These are phyloP conservation scores for Beris morrisii DNA, from an alignment of 2,888 invertebrate species.

Conservation along the genomic window DNA sequence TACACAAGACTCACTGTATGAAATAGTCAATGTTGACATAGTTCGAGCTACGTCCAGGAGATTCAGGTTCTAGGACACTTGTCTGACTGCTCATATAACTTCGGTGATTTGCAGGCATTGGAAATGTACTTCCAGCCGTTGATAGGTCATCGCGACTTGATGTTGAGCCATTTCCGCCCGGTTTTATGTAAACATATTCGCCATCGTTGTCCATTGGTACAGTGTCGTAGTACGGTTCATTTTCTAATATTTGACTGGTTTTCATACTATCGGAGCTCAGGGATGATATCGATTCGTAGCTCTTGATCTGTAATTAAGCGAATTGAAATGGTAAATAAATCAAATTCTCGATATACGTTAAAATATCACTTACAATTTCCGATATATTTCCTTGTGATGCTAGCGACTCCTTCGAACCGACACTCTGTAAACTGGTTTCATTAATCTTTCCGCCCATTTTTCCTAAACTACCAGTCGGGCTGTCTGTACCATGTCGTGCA, in stretches of 20 bases:
- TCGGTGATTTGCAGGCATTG: constrained; percentile 47
- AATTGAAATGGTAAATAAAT: background rate
- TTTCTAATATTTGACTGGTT: constrained; percentile 59
- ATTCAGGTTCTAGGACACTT: constrained; percentile 67
- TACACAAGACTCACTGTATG: constrained; percentile 66
- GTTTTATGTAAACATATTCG: constrained; percentile 76
- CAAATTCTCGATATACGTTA: background rate
- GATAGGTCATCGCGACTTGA: constrained; percentile 70
- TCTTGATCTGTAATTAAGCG: constrained; percentile 60
- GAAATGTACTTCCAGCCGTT: constrained; percentile 62
- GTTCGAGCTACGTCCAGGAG: constrained; percentile 78
- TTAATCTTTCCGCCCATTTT: constrained; percentile 49
- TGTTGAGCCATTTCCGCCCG: constrained; percentile 64
- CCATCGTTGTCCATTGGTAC: constrained; percentile 70
- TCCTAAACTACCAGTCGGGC: constrained; percentile 47
- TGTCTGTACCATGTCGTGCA: constrained; percentile 42
- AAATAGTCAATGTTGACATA: constrained; percentile 94
- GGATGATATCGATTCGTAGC: constrained; percentile 67
- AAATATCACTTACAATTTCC: constrained; percentile 47
- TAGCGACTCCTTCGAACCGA: constrained; percentile 56
- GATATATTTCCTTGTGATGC: constrained; percentile 55
- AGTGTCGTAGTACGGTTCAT: constrained; percentile 73
- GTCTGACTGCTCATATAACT: constrained; percentile 55
- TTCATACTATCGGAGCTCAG: constrained; percentile 63
- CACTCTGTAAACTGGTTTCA: constrained; percentile 46